A percentile compares a stretch with the other conserved stretches of the same genome.
These are phyloP conservation scores for Dryadula phaetusa DNA, from an alignment of 2,888 invertebrate species.

Conservation along the genomic window DNA sequence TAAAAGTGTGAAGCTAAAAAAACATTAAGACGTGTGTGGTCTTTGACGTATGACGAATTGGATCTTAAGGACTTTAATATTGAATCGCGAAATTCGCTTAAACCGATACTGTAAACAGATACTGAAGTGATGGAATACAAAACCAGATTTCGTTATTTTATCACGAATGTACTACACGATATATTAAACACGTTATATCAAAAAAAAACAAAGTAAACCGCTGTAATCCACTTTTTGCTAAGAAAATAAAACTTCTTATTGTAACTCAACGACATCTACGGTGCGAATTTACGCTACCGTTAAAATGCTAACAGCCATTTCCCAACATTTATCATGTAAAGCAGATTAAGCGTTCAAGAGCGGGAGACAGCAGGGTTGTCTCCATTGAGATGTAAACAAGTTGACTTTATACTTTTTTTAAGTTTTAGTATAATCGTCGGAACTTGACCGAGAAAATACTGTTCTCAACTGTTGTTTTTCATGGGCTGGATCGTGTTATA, in stretches of 20 bases:
- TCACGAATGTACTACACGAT: no score
- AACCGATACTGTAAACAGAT: no score
- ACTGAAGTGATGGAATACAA: no score
- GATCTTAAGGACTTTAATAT: no score
- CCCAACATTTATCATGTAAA: conserved; percentile 44
- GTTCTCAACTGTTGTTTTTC: background rate
- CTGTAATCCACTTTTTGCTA: background rate
- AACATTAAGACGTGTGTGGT: no score
- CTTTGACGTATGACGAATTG: no score
- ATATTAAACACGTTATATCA: background rate
- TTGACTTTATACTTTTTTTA: conserved; percentile 53
- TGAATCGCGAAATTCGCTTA: no score
- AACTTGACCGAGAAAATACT: background rate
- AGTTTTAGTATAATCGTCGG: background rate
- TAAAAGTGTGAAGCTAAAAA: no score
- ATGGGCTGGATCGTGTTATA: background rate
- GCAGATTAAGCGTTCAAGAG: conserved; percentile 46
- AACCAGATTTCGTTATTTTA: no score
- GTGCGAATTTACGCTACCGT: conserved; percentile 17
- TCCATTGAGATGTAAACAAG: conserved; percentile 66
- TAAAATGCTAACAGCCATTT: conserved; percentile 42
- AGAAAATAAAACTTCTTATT: conserved; percentile 13
- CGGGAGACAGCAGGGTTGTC: conserved; percentile 52
- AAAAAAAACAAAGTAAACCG: background rate
- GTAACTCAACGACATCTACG: conserved; percentile 17